Evolutionary conservation across 1,140 invertebrate genomes (phyloP).

Genomic region (Antheraea mylitta): DNA sequence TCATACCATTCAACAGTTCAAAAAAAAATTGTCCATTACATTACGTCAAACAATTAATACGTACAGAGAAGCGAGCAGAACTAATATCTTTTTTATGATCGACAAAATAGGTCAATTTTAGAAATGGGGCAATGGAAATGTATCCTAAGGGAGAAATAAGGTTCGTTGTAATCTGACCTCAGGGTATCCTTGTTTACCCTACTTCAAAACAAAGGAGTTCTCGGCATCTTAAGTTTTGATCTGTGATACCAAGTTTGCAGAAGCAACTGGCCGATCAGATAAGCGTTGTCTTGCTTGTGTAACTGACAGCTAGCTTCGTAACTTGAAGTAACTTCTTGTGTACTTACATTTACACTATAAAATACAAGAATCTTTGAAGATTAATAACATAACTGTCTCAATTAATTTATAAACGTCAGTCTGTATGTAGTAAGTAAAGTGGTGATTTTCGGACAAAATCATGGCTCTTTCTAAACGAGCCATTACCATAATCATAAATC

Average conservation of each 20-base stretch:
- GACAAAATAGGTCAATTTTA: background rate
- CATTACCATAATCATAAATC: too few species aligned
- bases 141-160: background rate
- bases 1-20: too few species aligned
- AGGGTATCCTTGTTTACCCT: constrained; percentile 9
- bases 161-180: constrained; percentile 9
- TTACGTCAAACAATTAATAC: too few species aligned
- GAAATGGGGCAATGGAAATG: background rate
- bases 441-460: too few species aligned
- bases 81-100: background rate
- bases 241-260: constrained; percentile 8
- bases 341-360: background rate
- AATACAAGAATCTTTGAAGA: background rate
- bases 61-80: too few species aligned
- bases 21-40: too few species aligned
- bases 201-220: constrained; percentile 6
- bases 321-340: background rate
- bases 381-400: too few species aligned
- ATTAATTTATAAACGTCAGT: too few species aligned
- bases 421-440: too few species aligned
- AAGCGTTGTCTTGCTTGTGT: background rate
- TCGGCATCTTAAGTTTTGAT: constrained; percentile 10
- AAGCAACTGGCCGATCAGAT: background rate
- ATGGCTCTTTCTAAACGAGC: too few species aligned
- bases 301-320: background rate